Base-by-base conservation (phyloP, 2,888 invertebrate species). In the Pristionchus exspectatus region DNA sequence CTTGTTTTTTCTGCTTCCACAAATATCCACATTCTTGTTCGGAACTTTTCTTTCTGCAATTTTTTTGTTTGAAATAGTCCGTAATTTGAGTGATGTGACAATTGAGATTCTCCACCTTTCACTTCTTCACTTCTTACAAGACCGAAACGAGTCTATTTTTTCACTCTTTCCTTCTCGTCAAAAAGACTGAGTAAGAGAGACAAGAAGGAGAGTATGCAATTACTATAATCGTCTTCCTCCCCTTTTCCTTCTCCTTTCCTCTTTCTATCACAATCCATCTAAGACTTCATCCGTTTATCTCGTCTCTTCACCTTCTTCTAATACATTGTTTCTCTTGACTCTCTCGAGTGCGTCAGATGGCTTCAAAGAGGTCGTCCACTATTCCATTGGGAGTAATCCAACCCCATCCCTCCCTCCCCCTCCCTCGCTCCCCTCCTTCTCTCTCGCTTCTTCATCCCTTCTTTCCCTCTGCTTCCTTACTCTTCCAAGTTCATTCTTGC, bases 181-280 rank as follows among this genome's bases (percentile, higher is more conserved):
- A 74, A 56, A 74, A 74, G 72, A 74, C 72, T 21, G 72, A 74
- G 38, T 69, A 50, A 66, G 66, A 5, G 27, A 66, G n/a, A 66
- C 66, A 66, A 66, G 66, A 66, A 24, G 27, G 66, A 66, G 81
- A 81, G 50, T 38, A 81, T 44, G n/a, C 56, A 83, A 83, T 83
- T 83, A 54, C 54, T 54, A 54, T 50, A 83, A 54, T 50, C 50
- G 56, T 50, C 83, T 83, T 38, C 30, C 50, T 33, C n/a, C 30
- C 83, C 56, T 16, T 50, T 83, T 18, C 63, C 86, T 27, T 84
- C 33, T 66, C n/a, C 38, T 24, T 21, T 30, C 59, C 30, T 16
- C 86, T 86, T 38, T 86, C 86, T 86, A 59, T 86, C 44, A 86
- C 50, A 74, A 30, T 30, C 72, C 72, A 74, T 38, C 72, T 74